Conservation (phyloP, 2,113 vertebrate genomes). For the Monopterus albus region DNA sequence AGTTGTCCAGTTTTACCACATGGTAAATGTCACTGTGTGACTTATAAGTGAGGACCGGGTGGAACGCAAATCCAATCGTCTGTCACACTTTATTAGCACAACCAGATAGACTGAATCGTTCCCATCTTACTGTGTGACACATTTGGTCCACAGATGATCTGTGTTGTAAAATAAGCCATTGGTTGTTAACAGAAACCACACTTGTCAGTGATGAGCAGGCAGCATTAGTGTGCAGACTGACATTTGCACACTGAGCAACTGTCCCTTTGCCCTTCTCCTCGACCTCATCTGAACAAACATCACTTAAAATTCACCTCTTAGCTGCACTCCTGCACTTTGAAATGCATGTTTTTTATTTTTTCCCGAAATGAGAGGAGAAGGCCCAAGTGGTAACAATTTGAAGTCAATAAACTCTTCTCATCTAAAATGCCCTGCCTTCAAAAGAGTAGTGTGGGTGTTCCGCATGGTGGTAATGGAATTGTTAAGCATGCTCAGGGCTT, state of each 20-base stretch:
- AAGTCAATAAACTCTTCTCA: slow-evolving; percentile 81
- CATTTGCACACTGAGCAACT: slow-evolving; percentile 24
- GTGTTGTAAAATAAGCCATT: slow-evolving; percentile 56
- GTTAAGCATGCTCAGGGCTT: slow-evolving; percentile 73
- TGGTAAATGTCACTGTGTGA: slow-evolving; percentile 69
- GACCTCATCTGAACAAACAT: slow-evolving; percentile 40
- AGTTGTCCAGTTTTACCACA: slow-evolving; percentile 67
- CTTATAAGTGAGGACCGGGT: slow-evolving; percentile 63
- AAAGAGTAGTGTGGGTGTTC: slow-evolving; percentile 76
- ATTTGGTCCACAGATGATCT: slow-evolving; percentile 77
- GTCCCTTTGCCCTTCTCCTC: slow-evolving; percentile 3
- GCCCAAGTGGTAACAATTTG: slow-evolving; percentile 83
- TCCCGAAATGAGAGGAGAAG: slow-evolving; percentile 45
- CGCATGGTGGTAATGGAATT: slow-evolving; percentile 71
- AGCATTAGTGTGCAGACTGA: slow-evolving; percentile 35
- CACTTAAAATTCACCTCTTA: slow-evolving; percentile 3
- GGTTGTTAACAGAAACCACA: slow-evolving; percentile 65
- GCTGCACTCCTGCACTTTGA: slow-evolving; percentile 47
- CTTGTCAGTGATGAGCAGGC: slow-evolving; percentile 38
- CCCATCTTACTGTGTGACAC: slow-evolving; percentile 50
- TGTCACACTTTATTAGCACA: slow-evolving; percentile 62
- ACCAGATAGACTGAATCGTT: slow-evolving; percentile 45
- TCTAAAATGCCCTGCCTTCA: slow-evolving; percentile 74
- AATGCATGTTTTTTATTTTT: slow-evolving; percentile 66
- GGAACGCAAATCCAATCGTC: slow-evolving; percentile 50